These are phyloP conservation scores for Cotesia congregata DNA, from an alignment of 2,888 invertebrate genomes.

Conservation along the genomic window DNA sequence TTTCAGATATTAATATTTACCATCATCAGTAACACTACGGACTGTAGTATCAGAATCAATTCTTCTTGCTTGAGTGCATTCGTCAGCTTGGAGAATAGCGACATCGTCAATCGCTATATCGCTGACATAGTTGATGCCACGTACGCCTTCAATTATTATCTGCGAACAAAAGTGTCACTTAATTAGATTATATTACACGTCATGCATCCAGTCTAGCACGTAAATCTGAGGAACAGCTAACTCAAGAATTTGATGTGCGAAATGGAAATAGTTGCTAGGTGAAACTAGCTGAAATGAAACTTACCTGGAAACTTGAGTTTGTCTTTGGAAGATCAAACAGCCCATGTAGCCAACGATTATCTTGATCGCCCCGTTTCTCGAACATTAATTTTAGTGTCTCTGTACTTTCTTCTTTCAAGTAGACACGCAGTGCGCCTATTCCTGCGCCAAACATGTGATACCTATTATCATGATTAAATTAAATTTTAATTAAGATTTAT, in stretches of 20 bases:
- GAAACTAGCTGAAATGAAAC: constrained; percentile 26
- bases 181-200: constrained; percentile 6
- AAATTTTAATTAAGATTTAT: constrained; percentile 7
- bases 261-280: constrained; percentile 28
- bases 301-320: constrained; percentile 63
- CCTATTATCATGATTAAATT: constrained; percentile 69
- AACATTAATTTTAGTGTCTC: constrained; percentile 74
- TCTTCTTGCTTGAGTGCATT: constrained; percentile 69
- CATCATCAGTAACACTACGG: constrained; percentile 50
- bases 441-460: constrained; percentile 85
- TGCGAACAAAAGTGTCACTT: constrained; percentile 63
- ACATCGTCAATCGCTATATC: constrained; percentile 89
- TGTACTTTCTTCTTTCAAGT: constrained; percentile 70
- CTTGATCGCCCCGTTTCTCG: constrained; percentile 78
- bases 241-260: neutral
- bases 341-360: constrained; percentile 78
- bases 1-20: constrained; percentile 45
- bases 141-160: constrained; percentile 83
- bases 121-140: constrained; percentile 78
- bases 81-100: constrained; percentile 74
- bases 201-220: too few species aligned
- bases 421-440: constrained; percentile 74
- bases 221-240: too few species aligned
- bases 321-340: constrained; percentile 70
- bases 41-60: constrained; percentile 43